Percentiles rank a stretch among this genome's conserved stretches.
phyloP scores from a whole-genome alignment of 2,113 vertebrate genomes.

The Serilophus lunatus region DNA sequence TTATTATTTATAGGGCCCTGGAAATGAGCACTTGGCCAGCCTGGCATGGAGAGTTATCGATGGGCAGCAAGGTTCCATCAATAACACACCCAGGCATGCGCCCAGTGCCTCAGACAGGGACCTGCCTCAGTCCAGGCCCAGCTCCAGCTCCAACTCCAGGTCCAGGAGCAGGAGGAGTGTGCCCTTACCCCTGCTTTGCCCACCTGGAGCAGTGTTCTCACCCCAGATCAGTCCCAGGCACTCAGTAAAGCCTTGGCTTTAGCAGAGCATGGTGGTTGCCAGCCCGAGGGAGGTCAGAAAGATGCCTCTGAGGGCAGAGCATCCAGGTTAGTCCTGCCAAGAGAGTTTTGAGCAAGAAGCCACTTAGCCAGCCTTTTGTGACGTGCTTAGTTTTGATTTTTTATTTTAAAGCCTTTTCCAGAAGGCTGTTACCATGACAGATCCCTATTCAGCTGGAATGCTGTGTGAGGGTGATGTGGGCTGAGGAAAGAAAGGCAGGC shows the following conservation, averaged over 20 bases:
- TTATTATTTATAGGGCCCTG: slow-evolving; percentile 37
- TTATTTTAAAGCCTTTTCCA: background rate
- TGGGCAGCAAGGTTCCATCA: background rate
- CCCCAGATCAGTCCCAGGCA: accelerated
- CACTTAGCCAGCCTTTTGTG: background rate
- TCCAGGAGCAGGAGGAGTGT: background rate
- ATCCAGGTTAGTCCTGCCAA: background rate
- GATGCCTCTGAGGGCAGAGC: background rate
- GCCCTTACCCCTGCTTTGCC: accelerated
- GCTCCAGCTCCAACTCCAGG: accelerated
- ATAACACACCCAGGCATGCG: background rate
- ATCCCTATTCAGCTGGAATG: background rate
- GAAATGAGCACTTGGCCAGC: background rate
- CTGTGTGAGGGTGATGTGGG: background rate
- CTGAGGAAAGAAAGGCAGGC: background rate
- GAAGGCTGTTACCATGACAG: slow-evolving; percentile 16
- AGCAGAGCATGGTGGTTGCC: background rate
- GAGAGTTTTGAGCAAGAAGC: background rate
- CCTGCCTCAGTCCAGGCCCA: background rate
- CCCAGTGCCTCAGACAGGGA: background rate
- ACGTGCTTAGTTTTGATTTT: background rate
- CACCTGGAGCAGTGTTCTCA: accelerated
- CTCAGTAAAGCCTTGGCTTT: background rate
- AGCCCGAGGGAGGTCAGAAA: accelerated
- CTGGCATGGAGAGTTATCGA: background rate